Base-by-base conservation (phyloP, 2,113 vertebrate genomes). In the Catharus fuscescens region DNA sequence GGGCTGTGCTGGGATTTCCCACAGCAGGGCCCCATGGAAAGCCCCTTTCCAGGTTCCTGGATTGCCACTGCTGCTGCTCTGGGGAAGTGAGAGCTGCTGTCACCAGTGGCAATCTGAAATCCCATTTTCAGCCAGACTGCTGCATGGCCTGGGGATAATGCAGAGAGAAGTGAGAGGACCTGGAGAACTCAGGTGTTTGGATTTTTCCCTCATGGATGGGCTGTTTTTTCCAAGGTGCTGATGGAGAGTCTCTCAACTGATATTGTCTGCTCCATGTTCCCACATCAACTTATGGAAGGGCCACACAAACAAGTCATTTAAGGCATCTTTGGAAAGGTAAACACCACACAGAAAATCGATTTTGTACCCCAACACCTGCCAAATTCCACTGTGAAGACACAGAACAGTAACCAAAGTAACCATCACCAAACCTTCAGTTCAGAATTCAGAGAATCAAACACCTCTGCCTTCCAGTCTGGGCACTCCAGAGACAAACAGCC, bases 131-230 rank as follows among this genome's bases (percentile, higher is more conserved):
- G 47, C 6, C 29, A 29, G 23, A 24, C 6, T 21, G 12, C 34
- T 62, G 66, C 23, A 36, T 2, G 0, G 0, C 25, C 48, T 18
- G 82, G 57, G 2, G 56, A 18, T 4, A 53, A 40, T 0, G 12
- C 2, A 3, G 32, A 1, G 26, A 38, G 29, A 38, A 62, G 7
- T 18, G 9, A 34, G 14, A 0, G 3, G 20, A 21, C 4, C 25
- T 36, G 71, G 36, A 4, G 21, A 60, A 52, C 14, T 60, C 53
- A 20, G 57, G 28, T 40, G 14, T n/a, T 28, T 53, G 59, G 36
- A 13, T 19, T 47, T 1, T 6, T 18, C n/a, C 53, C 6, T 23
- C 32, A 5, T 1, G 5, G 20, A 24, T 3, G 18, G 20, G 42
- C 34, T 73, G n/a, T 2, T 45, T n/a, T 32, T 26, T 6, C 23